Evolutionary conservation across 1,140 invertebrate genomes (phyloP).

Genomic region (Drosophila bocqueti): DNA sequence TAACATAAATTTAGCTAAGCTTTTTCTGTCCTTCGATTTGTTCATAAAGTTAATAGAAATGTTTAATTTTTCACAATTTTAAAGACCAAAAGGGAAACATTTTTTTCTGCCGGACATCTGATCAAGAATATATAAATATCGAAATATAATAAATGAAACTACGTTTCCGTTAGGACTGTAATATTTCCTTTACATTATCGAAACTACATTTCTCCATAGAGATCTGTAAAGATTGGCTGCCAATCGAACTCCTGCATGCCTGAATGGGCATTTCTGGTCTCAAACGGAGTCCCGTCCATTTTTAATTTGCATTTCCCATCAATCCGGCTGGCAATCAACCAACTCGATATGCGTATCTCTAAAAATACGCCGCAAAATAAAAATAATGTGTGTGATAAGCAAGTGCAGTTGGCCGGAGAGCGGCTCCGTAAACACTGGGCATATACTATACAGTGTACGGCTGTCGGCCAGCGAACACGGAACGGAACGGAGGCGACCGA

Average conservation of each 20-base stretch:
- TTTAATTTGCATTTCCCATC: conserved; percentile 38
- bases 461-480: conserved; percentile 43
- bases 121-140: too few relatives aligned
- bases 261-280: conserved; percentile 1
- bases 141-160: too few relatives aligned
- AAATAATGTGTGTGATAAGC: conserved; percentile 65
- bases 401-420: conserved; percentile 60
- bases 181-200: neutral
- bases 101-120: too few relatives aligned
- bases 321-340: conserved; percentile 58
- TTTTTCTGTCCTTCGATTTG: too few relatives aligned
- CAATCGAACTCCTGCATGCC: conserved; percentile 7
- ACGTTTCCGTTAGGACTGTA: neutral
- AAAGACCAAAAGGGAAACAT: too few relatives aligned
- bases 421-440: conserved; percentile 15
- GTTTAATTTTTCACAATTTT: too few relatives aligned
- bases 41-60: too few relatives aligned
- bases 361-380: conserved; percentile 40
- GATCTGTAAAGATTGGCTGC: neutral
- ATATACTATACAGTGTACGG: neutral
- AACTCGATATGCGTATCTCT: conserved; percentile 54
- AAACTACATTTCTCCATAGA: neutral
- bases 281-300: conserved; percentile 4
- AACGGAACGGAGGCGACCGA: conserved; percentile 30
- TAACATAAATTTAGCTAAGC: too few relatives aligned